Evolutionary conservation across 2,888 invertebrate species (phyloP).

Genomic region (Gymnoscelis rufifasciata): DNA sequence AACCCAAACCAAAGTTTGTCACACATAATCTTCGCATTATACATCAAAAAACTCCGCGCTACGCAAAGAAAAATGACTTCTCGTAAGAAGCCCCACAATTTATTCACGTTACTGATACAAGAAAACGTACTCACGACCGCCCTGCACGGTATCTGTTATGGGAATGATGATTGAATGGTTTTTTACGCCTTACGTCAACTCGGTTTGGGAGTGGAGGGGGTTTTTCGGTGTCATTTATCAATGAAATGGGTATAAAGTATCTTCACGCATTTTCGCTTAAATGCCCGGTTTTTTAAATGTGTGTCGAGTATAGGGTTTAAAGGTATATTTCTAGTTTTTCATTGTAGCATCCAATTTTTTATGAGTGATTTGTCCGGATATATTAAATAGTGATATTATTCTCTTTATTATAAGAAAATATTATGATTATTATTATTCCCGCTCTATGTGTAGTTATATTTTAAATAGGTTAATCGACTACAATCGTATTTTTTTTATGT

Average conservation of each 20-base stretch:
- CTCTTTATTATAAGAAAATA: too few species aligned
- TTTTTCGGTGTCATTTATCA: not conserved
- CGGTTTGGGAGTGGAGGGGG: not conserved
- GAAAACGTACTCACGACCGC: conserved; percentile 38
- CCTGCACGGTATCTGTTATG: conserved; percentile 3
- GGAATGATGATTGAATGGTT: conserved; percentile 6
- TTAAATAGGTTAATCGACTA: too few species aligned
- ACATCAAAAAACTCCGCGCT: conserved; percentile 14
- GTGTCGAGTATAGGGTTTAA: too few species aligned
- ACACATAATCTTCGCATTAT: not conserved
- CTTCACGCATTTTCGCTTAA: not conserved
- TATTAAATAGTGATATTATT: too few species aligned
- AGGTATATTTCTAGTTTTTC: too few species aligned
- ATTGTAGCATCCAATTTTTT: too few species aligned
- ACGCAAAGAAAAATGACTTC: conserved; percentile 18
- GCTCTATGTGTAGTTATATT: too few species aligned
- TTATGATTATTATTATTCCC: too few species aligned
- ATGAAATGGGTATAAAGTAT: not conserved
- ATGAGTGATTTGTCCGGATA: too few species aligned
- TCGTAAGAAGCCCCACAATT: conserved; percentile 32
- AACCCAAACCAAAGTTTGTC: too few species aligned
- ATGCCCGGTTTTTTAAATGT: too few species aligned
- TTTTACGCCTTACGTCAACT: conserved; percentile 3
- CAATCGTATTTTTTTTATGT: too few species aligned
- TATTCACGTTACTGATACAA: conserved; percentile 46